Evolutionary conservation across 53 echinoderm and acorn worm species (phyloP).

Genomic region (Holothuria leucospilota): DNA sequence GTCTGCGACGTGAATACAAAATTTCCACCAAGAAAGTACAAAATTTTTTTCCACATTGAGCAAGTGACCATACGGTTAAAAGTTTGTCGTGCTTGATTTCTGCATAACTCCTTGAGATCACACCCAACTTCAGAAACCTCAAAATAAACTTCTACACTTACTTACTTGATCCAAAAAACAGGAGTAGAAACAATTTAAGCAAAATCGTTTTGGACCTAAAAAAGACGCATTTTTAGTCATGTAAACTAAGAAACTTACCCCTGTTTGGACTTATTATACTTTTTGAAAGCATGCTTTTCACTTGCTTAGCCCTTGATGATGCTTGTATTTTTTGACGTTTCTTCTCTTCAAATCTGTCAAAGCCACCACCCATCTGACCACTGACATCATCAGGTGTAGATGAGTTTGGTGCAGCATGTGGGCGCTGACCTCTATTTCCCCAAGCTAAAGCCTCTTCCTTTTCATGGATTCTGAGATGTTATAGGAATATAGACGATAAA

Average conservation of each 20-base stretch:
- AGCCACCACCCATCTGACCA: constrained; percentile 44
- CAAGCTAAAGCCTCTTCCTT: constrained; percentile 2
- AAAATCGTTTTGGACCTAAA: no score
- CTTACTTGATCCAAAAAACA: no score
- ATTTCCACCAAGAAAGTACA: no score
- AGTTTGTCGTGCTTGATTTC: no score
- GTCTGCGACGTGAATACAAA: no score
- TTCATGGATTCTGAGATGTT: neutral
- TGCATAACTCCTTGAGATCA: no score
- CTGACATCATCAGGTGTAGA: constrained; percentile 22
- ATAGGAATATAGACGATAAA: neutral
- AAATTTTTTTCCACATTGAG: no score
- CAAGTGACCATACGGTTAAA: no score
- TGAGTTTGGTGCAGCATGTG: neutral
- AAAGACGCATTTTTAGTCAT: no score
- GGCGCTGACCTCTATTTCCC: neutral
- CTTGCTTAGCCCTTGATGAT: constrained; percentile 61
- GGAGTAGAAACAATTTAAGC: no score
- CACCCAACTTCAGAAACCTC: no score
- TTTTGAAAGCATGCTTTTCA: constrained; percentile 86
- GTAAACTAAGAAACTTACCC: constrained; percentile 45
- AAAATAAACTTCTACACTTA: no score
- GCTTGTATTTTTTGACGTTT: constrained; percentile 75
- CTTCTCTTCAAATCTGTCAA: constrained; percentile 94
- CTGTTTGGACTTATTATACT: constrained; percentile 75